phyloP scores from a whole-genome alignment of 2,797 vertebrate genomes.

The Cirrhinus molitorella region DNA sequence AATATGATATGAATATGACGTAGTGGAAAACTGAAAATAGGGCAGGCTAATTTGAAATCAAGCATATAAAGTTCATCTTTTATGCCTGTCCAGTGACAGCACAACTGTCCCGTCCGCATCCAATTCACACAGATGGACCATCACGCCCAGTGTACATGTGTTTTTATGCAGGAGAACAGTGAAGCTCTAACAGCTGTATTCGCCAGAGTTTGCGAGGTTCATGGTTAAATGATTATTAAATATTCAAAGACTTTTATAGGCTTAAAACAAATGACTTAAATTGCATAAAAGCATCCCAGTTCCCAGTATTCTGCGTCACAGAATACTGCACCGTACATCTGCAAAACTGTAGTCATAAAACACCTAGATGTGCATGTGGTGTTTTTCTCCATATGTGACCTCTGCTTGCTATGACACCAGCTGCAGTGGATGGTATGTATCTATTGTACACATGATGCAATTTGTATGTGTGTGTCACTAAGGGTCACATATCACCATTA shows the following conservation, averaged over 20 bases:
- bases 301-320: too few species aligned
- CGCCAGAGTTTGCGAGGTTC: not conserved
- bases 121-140: not conserved
- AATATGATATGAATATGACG: not conserved
- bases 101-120: not conserved
- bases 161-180: not conserved
- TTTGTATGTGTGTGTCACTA: constrained; percentile 13
- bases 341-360: not conserved
- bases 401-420: constrained; percentile 2
- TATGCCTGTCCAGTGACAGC: not conserved
- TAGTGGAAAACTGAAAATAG: not conserved
- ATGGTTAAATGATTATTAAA: not conserved
- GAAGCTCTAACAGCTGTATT: not conserved
- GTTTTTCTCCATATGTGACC: constrained; percentile 18
- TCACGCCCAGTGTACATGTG: not conserved
- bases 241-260: not conserved
- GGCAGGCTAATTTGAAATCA: not conserved
- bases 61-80: not conserved
- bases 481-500: constrained; percentile 39
- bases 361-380: not conserved
- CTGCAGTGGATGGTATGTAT: not conserved
- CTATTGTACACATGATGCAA: not conserved
- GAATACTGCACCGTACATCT: too few species aligned
- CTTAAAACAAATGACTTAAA: too few species aligned
- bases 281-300: too few species aligned